phyloP scores from a whole-genome alignment of 2,888 invertebrate species.

The Linnaemya vulpina region DNA sequence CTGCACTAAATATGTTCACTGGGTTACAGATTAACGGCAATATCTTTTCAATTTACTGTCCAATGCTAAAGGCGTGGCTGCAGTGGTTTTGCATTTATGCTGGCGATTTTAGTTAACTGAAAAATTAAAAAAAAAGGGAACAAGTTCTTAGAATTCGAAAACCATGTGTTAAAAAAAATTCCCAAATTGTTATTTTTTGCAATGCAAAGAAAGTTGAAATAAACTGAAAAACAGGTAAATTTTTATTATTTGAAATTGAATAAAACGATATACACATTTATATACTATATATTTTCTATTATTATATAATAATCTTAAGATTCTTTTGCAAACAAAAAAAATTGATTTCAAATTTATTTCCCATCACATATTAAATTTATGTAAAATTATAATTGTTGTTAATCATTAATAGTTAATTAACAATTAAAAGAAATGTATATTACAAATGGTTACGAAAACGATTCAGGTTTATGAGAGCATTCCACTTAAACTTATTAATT shows the following conservation, averaged over 20 bases:
- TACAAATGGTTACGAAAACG: constrained; percentile 11
- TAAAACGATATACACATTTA: not conserved
- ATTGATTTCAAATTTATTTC: not conserved
- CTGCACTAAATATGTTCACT: too few relatives aligned
- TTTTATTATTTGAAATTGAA: not conserved
- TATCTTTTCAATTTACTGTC: too few relatives aligned
- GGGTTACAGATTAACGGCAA: too few relatives aligned
- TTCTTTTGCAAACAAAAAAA: not conserved
- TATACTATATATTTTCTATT: not conserved
- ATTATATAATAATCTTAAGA: not conserved
- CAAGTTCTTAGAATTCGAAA: constrained; percentile 69
- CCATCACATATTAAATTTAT: not conserved
- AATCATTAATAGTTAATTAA: constrained; percentile 2
- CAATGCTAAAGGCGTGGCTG: too few relatives aligned
- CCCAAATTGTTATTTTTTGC: constrained; percentile 40
- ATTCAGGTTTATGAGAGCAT: constrained; percentile 53
- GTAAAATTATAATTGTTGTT: too few relatives aligned
- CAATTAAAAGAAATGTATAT: not conserved
- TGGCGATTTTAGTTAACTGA: constrained; percentile 7
- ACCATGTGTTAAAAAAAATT: constrained; percentile 32
- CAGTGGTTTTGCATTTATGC: constrained; percentile 4
- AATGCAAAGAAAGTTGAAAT: constrained; percentile 40
- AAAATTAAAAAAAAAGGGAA: constrained; percentile 54
- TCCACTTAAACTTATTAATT: constrained; percentile 32
- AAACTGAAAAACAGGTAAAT: constrained; percentile 27